Conservation (phyloP, 2,888 invertebrate species). For the Cabera pusaria region DNA sequence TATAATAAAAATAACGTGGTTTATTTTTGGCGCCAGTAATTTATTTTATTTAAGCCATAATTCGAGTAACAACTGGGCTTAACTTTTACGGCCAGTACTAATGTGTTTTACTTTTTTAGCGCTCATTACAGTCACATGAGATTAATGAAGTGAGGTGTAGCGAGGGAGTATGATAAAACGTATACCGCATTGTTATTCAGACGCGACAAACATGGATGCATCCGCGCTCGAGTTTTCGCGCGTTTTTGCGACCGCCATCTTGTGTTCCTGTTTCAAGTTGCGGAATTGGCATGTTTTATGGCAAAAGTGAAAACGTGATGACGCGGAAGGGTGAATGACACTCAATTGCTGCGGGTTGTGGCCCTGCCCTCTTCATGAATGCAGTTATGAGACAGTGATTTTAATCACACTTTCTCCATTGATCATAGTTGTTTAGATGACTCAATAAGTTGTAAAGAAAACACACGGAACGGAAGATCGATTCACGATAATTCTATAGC, state of each 20-base stretch:
- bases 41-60: background rate
- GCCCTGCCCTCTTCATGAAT: constrained; percentile 39
- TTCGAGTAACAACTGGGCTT: background rate
- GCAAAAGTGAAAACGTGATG: constrained; percentile 71
- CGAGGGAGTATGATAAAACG: constrained; percentile 43
- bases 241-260: constrained; percentile 65
- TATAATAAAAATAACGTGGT: no score
- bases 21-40: background rate
- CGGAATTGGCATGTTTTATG: constrained; percentile 61
- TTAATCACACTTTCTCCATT: constrained; percentile 12
- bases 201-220: constrained; percentile 54
- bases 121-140: constrained; percentile 13
- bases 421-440: constrained; percentile 4
- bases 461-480: no score
- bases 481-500: no score
- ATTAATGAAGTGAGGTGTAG: constrained; percentile 17
- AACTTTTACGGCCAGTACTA: constrained; percentile 9
- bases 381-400: constrained; percentile 30
- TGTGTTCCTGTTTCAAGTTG: constrained; percentile 53
- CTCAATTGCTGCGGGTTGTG: constrained; percentile 40
- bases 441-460: constrained; percentile 1
- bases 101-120: constrained; percentile 13
- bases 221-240: constrained; percentile 49
- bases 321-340: constrained; percentile 53
- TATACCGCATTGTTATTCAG: constrained; percentile 62